Conservation (phyloP, 2,113 vertebrate genomes). For the Syngnathus floridae region DNA sequence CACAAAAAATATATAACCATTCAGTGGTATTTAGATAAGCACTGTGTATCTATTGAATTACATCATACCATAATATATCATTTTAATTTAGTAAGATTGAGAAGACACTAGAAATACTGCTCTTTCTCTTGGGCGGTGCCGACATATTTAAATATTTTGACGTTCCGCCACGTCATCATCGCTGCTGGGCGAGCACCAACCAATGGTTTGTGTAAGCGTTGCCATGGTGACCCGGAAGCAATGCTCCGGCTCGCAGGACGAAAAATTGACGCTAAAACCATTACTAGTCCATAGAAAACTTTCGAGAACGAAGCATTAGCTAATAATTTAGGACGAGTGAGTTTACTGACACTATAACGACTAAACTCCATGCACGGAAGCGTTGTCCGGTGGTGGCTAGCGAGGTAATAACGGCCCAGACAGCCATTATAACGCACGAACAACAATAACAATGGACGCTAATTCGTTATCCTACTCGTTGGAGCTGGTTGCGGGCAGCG, state of each 20-base stretch:
- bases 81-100: background rate
- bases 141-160: background rate
- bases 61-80: background rate
- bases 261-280: background rate
- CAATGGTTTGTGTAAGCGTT: constrained; percentile 23
- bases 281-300: background rate
- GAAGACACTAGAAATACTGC: background rate
- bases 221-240: constrained; percentile 19
- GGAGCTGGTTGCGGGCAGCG: constrained; percentile 74
- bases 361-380: background rate
- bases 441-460: constrained; percentile 69
- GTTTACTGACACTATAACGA: constrained; percentile 50
- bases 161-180: constrained; percentile 3
- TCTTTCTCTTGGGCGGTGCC: background rate
- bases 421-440: background rate
- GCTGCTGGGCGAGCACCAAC: background rate
- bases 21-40: background rate
- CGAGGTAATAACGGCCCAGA: background rate
- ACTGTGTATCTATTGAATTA: background rate
- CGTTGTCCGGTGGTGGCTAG: background rate
- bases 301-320: background rate
- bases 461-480: constrained; percentile 66
- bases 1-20: background rate
- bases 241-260: too few species aligned
- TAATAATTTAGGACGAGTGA: constrained; percentile 1